These are phyloP conservation scores for Stercorarius parasiticus DNA, from an alignment of 2,113 vertebrate genomes.

Conservation along the genomic window DNA sequence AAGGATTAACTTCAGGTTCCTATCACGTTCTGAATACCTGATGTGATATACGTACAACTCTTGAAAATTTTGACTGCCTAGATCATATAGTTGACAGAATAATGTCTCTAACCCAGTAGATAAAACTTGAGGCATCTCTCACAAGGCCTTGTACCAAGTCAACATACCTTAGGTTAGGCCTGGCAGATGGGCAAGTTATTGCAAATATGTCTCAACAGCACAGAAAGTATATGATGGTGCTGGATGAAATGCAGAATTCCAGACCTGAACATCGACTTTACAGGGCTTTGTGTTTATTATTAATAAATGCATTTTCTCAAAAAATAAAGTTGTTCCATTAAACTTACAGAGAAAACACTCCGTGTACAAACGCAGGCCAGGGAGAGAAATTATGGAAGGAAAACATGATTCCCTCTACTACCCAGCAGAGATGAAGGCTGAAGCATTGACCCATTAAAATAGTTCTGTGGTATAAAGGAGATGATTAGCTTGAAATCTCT, in stretches of 20 bases:
- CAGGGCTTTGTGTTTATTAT: neutral
- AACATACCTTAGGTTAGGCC: neutral
- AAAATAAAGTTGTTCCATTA: neutral
- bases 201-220: accelerated
- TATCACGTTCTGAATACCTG: neutral
- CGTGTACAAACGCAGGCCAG: neutral
- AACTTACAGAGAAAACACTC: neutral
- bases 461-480: neutral
- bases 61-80: neutral
- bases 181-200: neutral
- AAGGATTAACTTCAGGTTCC: neutral
- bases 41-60: neutral
- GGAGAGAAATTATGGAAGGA: neutral
- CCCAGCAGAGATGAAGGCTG: neutral
- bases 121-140: neutral
- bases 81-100: neutral
- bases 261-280: neutral
- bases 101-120: neutral
- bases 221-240: neutral
- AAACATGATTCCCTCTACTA: neutral
- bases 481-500: conserved; percentile 38
- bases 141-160: neutral
- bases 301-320: neutral
- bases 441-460: conserved; percentile 32
- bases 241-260: neutral